Base-by-base conservation (phyloP, 2,888 invertebrate species). In the Noctua janthe region DNA sequence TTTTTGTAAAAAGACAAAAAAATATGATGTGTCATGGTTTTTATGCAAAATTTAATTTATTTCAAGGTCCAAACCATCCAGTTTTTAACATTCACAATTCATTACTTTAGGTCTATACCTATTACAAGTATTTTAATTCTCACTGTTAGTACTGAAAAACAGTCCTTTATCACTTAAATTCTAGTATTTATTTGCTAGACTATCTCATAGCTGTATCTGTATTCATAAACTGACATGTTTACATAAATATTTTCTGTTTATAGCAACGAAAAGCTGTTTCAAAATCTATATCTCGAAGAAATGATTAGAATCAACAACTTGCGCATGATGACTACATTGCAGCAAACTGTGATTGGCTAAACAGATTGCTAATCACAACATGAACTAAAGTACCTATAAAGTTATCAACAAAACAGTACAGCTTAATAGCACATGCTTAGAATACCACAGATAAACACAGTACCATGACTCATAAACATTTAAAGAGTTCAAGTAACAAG, bases 361-460 rank as follows among this genome's bases (percentile, higher is more conserved):
- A 83, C 66, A 67, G 62, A 80, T 64, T 79, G 39, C 54, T 72
- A 80, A 80, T 80, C 74, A 74, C 43, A 84, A 74, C 71, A 71
- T 67, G n/a, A 54, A 73, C 35, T 54, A 80, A 13, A 73, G 70
- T 76, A 75, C 62, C 43, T 74, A 47, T 67, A 75, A 23, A 83
- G 10, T 77, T 75, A 80, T 80, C 70, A 80, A 75, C 74, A 73
- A 78, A 76, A 66, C 66, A 69, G 51, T 74, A 62, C 54, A 78
- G 59, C 66, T 20, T 67, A 75, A n/a, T 29, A 54, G 71, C 51
- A 67, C 77, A 82, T 72, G 74, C 79, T 81, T 80, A 71, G 29
- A 80, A 83, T 81, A 85, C 73, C 75, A 87, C 74, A 85, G 87
- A 88, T 84, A 88, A 82, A 83, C 70, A 78, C 74, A 86, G 78